Base-by-base conservation (phyloP, 2,113 vertebrate genomes). In the Odontesthes bonariensis region DNA sequence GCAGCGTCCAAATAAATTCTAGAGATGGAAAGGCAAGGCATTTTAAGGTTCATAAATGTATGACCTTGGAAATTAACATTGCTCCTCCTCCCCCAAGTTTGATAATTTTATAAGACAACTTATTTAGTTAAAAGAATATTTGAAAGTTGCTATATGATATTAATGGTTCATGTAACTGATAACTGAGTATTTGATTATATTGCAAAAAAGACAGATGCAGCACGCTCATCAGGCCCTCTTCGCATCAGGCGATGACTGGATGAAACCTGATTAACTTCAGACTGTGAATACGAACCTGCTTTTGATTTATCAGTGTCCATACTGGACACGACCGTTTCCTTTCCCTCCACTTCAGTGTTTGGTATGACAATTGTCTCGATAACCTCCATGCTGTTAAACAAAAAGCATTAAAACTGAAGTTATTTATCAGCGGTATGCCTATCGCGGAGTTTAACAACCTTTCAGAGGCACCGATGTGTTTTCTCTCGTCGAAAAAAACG, bases 1-100 rank as follows among this genome's bases (percentile, higher is more conserved):
- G 91, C 17, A 94, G 68, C 0, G 93, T 95, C 94, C 94, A 95
- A 13, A 94, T 90, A 71, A 95, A 95, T 22, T 95, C 93, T 94
- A 31, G 22, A 55, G 12, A 58, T n/a, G 42, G 35, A 66, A 79
- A 60, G 6, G 64, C n/a, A 63, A 9, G 13, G 47, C 35, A 10
- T 7, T 38, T 38, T 38, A 10, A 38, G 22, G 2, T 53, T 27
- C 2, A 66, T 35, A 47, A n/a, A 13, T 57, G 4, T 14, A 33
- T 61, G 3, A 53, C 46, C 14, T 47, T 38, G 19, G n/a, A 49
- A 54, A 8, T 44, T 17, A 44, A 22, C 9, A 19, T 4, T 58
- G 5, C 0, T 1, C 5, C 40, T 1, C 5, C 42, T 8, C 60
- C 17, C 42, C 13, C 12, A 6, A 22, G n/a, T 51, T 19, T 9